Conservation (phyloP, 2,797 vertebrate genomes). For the Dryobates pubescens region DNA sequence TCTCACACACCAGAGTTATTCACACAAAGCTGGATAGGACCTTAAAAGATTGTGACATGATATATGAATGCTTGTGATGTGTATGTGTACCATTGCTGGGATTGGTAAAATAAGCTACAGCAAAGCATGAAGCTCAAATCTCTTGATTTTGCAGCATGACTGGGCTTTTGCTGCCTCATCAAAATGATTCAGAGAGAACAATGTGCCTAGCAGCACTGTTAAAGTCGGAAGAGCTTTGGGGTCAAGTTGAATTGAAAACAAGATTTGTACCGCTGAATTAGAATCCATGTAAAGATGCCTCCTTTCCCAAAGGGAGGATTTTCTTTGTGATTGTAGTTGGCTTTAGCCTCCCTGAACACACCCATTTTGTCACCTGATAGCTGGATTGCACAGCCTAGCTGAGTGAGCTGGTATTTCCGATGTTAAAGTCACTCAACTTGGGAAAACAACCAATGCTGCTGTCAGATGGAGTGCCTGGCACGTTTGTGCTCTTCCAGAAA, state of each 20-base stretch:
- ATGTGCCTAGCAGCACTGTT: not conserved
- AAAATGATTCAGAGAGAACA: not conserved
- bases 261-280: not conserved
- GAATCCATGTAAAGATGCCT: not conserved
- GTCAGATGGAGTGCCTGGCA: not conserved
- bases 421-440: fast-evolving
- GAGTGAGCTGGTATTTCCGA: not conserved
- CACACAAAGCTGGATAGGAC: not conserved
- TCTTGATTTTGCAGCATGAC: not conserved
- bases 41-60: not conserved
- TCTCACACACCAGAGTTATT: not conserved
- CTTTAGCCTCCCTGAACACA: not conserved
- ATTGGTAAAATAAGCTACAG: not conserved
- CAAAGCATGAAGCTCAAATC: not conserved
- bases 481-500: not conserved
- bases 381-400: not conserved
- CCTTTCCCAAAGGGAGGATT: not conserved
- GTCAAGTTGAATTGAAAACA: not conserved
- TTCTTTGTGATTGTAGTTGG: not conserved
- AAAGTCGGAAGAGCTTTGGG: not conserved
- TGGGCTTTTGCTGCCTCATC: not conserved
- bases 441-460: not conserved
- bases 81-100: not conserved
- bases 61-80: not conserved
- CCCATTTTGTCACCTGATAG: not conserved